These are phyloP conservation scores for Argyrosomus regius DNA, from an alignment of 2,797 vertebrate species.

Conservation along the genomic window DNA sequence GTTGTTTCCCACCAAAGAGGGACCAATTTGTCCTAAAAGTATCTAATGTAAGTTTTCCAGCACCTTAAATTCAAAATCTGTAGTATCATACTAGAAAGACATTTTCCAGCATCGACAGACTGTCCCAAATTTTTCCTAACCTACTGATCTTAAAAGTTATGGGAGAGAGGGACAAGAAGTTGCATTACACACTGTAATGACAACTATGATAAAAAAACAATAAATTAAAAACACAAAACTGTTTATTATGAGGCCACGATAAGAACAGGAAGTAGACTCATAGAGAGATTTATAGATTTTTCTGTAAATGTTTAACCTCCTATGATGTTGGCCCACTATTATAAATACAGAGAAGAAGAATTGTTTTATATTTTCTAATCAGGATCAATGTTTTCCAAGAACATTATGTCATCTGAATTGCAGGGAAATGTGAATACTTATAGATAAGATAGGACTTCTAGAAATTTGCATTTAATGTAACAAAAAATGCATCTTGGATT, in stretches of 20 bases:
- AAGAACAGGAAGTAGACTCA: not conserved
- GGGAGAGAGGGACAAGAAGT: not conserved
- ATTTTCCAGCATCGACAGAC: not conserved
- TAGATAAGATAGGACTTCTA: not conserved
- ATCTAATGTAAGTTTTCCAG: not conserved
- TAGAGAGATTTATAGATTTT: not conserved
- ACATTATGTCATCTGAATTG: not conserved
- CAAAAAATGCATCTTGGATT: not conserved
- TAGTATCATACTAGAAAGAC: not conserved
- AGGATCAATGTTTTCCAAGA: not conserved
- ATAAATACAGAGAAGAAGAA: not conserved
- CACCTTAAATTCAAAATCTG: not conserved
- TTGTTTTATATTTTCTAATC: not conserved
- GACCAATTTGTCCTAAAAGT: not conserved
- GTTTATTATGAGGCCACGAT: not conserved
- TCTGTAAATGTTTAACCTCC: not conserved
- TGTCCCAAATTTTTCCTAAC: too few species aligned
- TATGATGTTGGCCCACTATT: not conserved
- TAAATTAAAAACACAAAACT: not conserved
- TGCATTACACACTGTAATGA: not conserved
- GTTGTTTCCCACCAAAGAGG: not conserved
- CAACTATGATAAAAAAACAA: not conserved
- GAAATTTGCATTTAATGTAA: not conserved
- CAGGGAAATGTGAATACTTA: not conserved
- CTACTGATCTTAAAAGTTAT: not conserved